Conservation (phyloP, 2,113 vertebrate genomes). For the Silurus glanis region DNA sequence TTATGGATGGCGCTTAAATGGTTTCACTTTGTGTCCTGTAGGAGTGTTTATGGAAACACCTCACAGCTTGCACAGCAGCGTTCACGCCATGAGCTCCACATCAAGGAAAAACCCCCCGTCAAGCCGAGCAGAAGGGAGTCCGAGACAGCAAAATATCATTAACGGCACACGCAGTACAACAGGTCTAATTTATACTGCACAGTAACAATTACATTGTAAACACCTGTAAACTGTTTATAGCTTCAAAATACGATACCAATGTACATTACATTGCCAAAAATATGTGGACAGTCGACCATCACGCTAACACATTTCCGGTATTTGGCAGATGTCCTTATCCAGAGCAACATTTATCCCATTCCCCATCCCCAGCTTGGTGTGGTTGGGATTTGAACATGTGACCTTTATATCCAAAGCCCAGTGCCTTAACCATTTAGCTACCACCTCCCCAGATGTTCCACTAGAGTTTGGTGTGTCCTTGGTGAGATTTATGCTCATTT, state of each 20-base stretch:
- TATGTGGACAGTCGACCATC: neutral
- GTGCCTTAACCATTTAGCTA: no score
- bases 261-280: neutral
- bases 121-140: constrained; percentile 49
- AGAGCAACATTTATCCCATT: no score
- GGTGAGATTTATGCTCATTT: no score
- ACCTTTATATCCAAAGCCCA: no score
- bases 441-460: no score
- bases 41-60: constrained; percentile 98
- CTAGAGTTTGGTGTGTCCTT: no score
- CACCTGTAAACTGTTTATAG: neutral
- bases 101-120: constrained; percentile 73
- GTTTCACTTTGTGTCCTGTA: constrained; percentile 58
- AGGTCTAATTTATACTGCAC: constrained; percentile 10
- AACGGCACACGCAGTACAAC: constrained; percentile 46
- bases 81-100: constrained; percentile 74
- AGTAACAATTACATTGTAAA: neutral
- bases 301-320: neutral
- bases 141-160: constrained; percentile 35
- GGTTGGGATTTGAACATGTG: no score
- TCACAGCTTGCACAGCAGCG: constrained; percentile 78
- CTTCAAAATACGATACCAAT: neutral
- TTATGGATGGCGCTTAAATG: neutral
- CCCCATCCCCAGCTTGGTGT: no score
- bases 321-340: no score